Evolutionary conservation across 2,888 invertebrate species (phyloP).

Genomic region (Rhogogaster chlorosoma): DNA sequence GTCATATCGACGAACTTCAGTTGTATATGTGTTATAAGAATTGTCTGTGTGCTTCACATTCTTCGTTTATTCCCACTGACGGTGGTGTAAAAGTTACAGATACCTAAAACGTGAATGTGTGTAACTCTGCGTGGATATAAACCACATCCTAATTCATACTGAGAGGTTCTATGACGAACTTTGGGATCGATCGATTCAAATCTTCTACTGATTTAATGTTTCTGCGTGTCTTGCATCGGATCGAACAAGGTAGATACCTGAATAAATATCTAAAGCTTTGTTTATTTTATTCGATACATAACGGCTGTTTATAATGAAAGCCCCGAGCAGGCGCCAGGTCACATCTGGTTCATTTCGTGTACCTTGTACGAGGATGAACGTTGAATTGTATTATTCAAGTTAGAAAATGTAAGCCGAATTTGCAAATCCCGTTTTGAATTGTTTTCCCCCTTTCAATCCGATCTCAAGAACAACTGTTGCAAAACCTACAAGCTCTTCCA

Average conservation of each 20-base stretch:
- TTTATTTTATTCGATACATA: background rate
- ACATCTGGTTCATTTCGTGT: background rate
- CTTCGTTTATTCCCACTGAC: background rate
- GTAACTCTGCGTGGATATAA: background rate
- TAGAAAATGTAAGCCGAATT: background rate
- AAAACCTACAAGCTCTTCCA: background rate
- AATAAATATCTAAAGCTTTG: background rate
- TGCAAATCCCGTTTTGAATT: background rate
- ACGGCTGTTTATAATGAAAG: background rate
- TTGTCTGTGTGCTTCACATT: background rate
- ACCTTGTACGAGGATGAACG: background rate
- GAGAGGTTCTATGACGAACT: background rate
- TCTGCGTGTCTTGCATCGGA: background rate
- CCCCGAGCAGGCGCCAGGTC: background rate
- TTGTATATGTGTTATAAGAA: background rate
- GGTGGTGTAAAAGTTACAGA: background rate
- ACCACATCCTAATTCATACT: background rate
- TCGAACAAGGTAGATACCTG: background rate
- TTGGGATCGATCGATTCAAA: background rate
- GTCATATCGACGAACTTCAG: background rate
- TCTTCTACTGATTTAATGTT: conserved; percentile 5
- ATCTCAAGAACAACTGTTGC: background rate
- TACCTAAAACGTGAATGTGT: background rate
- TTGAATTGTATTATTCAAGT: background rate
- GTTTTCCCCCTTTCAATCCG: background rate